Evolutionary conservation across 2,797 vertebrate species (phyloP).

Genomic region (Decapterus maruadsi): DNA sequence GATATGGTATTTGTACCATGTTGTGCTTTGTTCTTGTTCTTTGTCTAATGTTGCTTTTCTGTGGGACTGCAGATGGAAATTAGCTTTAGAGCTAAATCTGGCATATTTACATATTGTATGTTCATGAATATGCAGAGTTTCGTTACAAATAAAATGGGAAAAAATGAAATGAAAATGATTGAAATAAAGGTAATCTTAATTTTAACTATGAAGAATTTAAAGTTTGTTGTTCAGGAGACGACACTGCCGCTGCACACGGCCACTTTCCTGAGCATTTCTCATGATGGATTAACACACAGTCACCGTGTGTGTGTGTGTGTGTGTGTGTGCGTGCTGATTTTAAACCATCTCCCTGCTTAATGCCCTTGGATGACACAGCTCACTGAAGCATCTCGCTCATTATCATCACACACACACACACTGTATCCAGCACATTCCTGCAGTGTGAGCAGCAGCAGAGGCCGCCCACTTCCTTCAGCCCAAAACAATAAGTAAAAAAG

Average conservation of each 20-base stretch:
- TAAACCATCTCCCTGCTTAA: slow-evolving; percentile 63
- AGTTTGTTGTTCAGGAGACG: neutral
- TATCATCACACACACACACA: slow-evolving; percentile 52
- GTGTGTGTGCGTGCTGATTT: slow-evolving; percentile 17
- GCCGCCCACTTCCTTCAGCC: slow-evolving; percentile 28
- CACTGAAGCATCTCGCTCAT: slow-evolving; percentile 94
- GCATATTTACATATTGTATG: too few relatives aligned
- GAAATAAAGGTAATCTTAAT: too few relatives aligned
- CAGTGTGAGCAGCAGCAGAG: slow-evolving; percentile 33
- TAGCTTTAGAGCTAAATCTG: too few relatives aligned
- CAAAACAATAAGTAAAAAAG: slow-evolving; percentile 41
- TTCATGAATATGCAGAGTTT: too few relatives aligned
- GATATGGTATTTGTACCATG: too few relatives aligned
- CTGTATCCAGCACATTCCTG: slow-evolving; percentile 75
- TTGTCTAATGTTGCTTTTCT: too few relatives aligned
- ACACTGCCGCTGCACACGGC: neutral
- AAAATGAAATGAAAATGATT: too few relatives aligned
- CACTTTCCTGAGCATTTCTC: slow-evolving; percentile 84
- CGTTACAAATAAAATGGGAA: too few relatives aligned
- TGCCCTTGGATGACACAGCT: slow-evolving; percentile 90
- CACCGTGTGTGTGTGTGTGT: slow-evolving; percentile 33
- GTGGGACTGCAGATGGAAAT: too few relatives aligned
- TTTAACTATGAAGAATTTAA: neutral
- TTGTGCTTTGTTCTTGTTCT: too few relatives aligned
- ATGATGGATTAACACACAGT: slow-evolving; percentile 86